Evolutionary conservation across 2,797 vertebrate species (phyloP), one percentile per base, ranked within the genome.

Genomic region (Typhlichthys subterraneus): DNA sequence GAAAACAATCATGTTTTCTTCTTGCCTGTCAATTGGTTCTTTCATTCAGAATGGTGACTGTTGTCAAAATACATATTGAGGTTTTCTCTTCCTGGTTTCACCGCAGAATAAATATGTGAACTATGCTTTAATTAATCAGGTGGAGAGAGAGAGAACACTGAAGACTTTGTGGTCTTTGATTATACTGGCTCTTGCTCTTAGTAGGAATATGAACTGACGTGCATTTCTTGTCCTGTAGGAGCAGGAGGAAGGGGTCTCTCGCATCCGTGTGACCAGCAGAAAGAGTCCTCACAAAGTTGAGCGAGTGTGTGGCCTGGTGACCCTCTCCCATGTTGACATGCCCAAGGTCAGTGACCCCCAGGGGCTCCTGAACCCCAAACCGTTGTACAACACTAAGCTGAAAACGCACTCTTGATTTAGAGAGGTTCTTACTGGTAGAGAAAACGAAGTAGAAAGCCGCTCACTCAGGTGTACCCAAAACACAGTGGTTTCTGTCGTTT

Each of bases 181-280:
- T 50, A 13, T 38, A 45, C 48, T 38, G 8, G 12, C 48, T 59
- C 13, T 12, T 12, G n/a, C n/a, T n/a, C n/a, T n/a, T n/a, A 38
- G 19, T 5, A 46, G 15, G 12, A 46, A 46, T 5, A 23, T n/a
- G 8, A 13, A 12, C 57, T 11, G 61, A 45, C 4, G 14, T 48
- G 14, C 56, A 1, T 52, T 58, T 2, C 48, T 63, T 0, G 47
- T 50, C 42, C 64, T 55, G 14, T 63, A 89, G 80, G 77, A 75
- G 23, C 70, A 71, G 75, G 70, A 76, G 56, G 88, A 88, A 54
- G 86, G 86, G 14, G 89, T 90, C 71, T 90, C 85, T 57, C 90
- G 88, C 69, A 94, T 95, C 49, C 85, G 82, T 71, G 94, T 96
- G 84, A 95, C 93, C 5, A 93, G 92, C 47, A 93, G 93, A 80